These are phyloP conservation scores for Urosaurus nigricauda DNA, from an alignment of 2,797 vertebrate genomes.

Conservation along the genomic window DNA sequence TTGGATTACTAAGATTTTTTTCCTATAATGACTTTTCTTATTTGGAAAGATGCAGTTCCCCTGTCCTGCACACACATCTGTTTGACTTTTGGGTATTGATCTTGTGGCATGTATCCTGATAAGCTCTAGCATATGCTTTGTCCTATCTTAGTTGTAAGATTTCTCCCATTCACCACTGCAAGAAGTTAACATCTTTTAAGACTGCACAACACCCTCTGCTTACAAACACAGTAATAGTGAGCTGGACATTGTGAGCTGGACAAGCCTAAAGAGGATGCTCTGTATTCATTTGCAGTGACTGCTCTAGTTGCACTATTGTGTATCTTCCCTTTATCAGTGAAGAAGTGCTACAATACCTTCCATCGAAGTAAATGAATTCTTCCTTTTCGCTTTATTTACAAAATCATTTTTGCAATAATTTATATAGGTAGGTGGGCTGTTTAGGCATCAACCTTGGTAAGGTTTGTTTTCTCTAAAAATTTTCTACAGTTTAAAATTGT, in stretches of 20 bases:
- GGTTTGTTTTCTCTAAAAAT: not conserved
- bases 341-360: not conserved
- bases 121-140: not conserved
- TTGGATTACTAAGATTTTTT: conserved; percentile 34
- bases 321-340: not conserved
- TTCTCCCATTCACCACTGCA: conserved; percentile 16
- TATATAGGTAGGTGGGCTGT: not conserved
- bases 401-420: not conserved
- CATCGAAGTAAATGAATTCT: not conserved
- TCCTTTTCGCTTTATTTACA: not conserved
- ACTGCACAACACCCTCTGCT: not conserved
- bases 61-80: not conserved
- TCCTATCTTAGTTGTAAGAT: conserved; percentile 2
- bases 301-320: not conserved
- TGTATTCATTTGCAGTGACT: not conserved
- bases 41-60: not conserved
- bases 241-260: not conserved
- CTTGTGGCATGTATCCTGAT: not conserved
- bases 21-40: not conserved
- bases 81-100: not conserved
- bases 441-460: not conserved
- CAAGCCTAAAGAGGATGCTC: not conserved
- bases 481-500: not conserved
- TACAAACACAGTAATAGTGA: not conserved
- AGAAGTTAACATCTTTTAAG: conserved; percentile 13